These are phyloP conservation scores for Drosophila lutescens DNA, from an alignment of 2,888 invertebrate genomes.

Conservation along the genomic window DNA sequence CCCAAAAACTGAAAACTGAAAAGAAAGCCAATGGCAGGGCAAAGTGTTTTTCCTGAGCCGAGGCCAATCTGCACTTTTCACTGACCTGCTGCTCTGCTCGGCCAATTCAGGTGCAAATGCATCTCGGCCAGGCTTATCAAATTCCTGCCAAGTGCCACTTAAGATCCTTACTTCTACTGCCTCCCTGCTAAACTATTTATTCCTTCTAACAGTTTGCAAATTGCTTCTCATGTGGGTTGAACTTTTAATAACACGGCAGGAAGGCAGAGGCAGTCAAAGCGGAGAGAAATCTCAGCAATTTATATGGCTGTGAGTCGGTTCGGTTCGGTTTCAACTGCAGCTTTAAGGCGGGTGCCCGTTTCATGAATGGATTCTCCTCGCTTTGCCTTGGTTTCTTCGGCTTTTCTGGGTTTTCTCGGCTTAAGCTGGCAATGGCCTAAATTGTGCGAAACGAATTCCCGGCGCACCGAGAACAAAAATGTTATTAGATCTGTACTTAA, in stretches of 20 bases:
- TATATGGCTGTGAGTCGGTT: slow-evolving; percentile 53
- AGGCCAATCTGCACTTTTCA: slow-evolving; percentile 14
- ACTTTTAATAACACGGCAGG: slow-evolving; percentile 74
- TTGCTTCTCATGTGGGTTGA: slow-evolving; percentile 69
- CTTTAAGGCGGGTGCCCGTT: slow-evolving; percentile 55
- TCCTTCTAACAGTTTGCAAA: slow-evolving; percentile 64
- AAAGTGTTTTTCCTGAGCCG: slow-evolving; percentile 31
- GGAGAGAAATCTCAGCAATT: slow-evolving; percentile 65
- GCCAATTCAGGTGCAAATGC: slow-evolving; percentile 41
- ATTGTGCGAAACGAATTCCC: slow-evolving; percentile 38
- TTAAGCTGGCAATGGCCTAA: slow-evolving; percentile 54
- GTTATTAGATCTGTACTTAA: no score
- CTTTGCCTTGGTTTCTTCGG: slow-evolving; percentile 17
- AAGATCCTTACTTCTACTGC: slow-evolving; percentile 18
- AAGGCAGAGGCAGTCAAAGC: slow-evolving; percentile 48
- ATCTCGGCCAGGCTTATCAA: slow-evolving; percentile 36
- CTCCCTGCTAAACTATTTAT: slow-evolving; percentile 43
- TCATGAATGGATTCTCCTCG: slow-evolving; percentile 61
- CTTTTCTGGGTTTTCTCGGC: slow-evolving; percentile 13
- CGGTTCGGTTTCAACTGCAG: slow-evolving; percentile 23
- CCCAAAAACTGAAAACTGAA: slow-evolving; percentile 8
- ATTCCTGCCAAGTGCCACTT: slow-evolving; percentile 50
- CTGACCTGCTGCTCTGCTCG: slow-evolving; percentile 11
- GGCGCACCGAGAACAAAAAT: neutral
- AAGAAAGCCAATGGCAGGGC: slow-evolving; percentile 31